Percentiles rank a stretch among this genome's conserved stretches.
Conservation (phyloP, 2,797 vertebrate genomes). For the Gila robusta region DNA sequence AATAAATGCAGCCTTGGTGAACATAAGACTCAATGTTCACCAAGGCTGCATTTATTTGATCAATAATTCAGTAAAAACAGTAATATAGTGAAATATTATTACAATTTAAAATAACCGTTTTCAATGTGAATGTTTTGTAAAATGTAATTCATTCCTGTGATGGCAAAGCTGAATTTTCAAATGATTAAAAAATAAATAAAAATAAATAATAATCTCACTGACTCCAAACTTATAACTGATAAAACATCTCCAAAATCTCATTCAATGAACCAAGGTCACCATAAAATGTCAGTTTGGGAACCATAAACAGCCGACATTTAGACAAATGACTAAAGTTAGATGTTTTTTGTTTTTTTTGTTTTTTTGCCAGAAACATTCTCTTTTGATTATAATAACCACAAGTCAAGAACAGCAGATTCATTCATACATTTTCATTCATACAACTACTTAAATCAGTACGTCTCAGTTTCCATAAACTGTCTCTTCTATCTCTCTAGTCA, state of each 20-base stretch:
- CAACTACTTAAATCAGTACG: background rate
- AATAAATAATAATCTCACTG: background rate
- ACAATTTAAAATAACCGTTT: background rate
- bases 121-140: background rate
- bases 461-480: background rate
- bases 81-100: background rate
- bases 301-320: background rate
- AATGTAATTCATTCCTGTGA: background rate
- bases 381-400: background rate
- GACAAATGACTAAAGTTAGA: background rate
- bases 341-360: background rate
- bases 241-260: background rate
- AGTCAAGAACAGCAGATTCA: background rate
- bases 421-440: background rate
- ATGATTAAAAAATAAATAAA: no score
- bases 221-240: background rate
- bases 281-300: no score
- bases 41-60: background rate
- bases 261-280: background rate
- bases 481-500: background rate
- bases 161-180: background rate
- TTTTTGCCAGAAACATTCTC: background rate
- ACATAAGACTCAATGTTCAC: background rate
- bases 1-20: no score
- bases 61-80: background rate